phyloP scores from a whole-genome alignment of 2,888 invertebrate species.

The Flexamia atlantica region DNA sequence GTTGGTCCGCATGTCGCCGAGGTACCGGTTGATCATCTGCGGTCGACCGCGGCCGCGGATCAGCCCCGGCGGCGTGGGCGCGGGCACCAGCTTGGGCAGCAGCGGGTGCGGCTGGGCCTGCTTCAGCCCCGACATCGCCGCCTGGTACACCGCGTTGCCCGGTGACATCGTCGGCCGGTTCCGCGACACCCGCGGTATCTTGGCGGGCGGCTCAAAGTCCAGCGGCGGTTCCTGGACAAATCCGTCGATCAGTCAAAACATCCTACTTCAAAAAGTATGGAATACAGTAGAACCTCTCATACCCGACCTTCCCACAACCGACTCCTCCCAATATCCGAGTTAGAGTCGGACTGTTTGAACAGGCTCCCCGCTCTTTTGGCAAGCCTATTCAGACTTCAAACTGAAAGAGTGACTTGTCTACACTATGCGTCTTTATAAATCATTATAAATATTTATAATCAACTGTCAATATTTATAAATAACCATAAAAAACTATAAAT shows the following conservation, averaged over 20 bases:
- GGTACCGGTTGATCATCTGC: conserved; percentile 68
- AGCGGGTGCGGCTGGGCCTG: conserved; percentile 72
- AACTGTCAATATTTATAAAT: too few relatives aligned
- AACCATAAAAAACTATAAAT: too few relatives aligned
- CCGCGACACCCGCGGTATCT: conserved; percentile 87
- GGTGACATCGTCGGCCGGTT: conserved; percentile 70
- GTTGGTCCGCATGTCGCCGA: conserved; percentile 55
- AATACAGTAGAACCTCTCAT: too few relatives aligned
- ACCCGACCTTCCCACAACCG: too few relatives aligned
- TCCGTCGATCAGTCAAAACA: neutral
- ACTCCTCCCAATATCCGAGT: too few relatives aligned
- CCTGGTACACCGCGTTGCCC: conserved; percentile 74
- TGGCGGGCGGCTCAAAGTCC: conserved; percentile 96
- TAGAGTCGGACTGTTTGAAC: too few relatives aligned
- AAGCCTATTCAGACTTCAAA: too few relatives aligned
- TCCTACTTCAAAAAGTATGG: too few relatives aligned
- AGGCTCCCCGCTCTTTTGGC: too few relatives aligned
- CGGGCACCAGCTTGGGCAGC: conserved; percentile 75
- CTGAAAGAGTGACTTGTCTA: too few relatives aligned
- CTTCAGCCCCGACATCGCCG: conserved; percentile 69
- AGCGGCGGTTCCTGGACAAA: conserved; percentile 83
- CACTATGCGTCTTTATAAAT: too few relatives aligned
- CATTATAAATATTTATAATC: too few relatives aligned
- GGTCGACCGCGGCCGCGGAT: conserved; percentile 71
- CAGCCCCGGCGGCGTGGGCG: conserved; percentile 71